Conservation (phyloP, 2,113 vertebrate genomes). For the Lophura nycthemera region DNA sequence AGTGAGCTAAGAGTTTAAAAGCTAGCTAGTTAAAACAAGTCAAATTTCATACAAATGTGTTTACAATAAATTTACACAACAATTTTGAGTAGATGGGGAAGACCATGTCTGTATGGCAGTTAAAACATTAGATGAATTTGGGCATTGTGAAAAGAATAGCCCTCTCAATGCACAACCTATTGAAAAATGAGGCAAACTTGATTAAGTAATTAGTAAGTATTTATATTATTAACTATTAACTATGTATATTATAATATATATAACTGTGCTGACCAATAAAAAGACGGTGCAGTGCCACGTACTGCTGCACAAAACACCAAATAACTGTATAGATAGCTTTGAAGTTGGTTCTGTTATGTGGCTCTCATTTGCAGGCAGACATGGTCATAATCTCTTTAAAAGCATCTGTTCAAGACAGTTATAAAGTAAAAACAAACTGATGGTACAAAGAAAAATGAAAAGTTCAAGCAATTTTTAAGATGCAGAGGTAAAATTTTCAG, state of each 20-base stretch:
- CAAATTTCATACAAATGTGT: neutral
- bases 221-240: no score
- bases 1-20: neutral
- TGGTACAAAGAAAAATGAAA: neutral
- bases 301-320: neutral
- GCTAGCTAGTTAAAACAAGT: neutral
- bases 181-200: neutral
- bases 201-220: neutral
- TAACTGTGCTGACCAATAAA: neutral
- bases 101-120: neutral
- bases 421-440: neutral
- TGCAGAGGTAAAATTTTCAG: neutral
- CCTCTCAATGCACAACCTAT: neutral
- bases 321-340: neutral
- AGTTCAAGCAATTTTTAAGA: neutral
- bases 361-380: neutral
- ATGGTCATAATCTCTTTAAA: neutral
- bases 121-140: neutral
- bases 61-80: neutral
- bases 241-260: no score
- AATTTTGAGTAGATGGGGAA: neutral
- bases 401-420: neutral
- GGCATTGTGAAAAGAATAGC: neutral
- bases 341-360: neutral
- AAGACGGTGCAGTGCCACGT: neutral